Conservation (phyloP, 1,140 invertebrate genomes). For the Drosophila pallidifrons region DNA sequence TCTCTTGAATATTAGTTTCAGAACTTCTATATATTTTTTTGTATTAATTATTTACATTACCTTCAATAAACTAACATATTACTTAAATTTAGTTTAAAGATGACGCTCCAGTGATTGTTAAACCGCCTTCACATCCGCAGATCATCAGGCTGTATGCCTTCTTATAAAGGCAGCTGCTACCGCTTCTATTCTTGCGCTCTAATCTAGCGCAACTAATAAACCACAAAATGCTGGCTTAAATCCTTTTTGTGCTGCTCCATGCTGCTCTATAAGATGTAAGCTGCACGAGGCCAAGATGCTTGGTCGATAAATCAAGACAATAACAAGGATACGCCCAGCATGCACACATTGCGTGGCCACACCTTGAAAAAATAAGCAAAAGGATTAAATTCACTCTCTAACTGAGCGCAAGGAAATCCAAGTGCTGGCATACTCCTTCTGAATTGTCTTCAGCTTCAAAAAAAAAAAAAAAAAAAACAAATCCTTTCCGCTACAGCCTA, state of each 20-base stretch:
- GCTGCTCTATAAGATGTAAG: neutral
- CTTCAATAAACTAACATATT: neutral
- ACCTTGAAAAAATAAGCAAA: constrained; percentile 83
- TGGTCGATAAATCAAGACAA: constrained; percentile 69
- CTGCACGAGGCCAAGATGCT: constrained; percentile 55
- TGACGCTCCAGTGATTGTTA: too few species aligned
- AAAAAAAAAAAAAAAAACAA: constrained; percentile 41
- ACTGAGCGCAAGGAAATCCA: constrained; percentile 41
- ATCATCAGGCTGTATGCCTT: neutral
- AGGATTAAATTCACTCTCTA: constrained; percentile 68
- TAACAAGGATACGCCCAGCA: constrained; percentile 45
- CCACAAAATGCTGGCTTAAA: constrained; percentile 72
- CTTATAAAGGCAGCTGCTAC: constrained; percentile 68
- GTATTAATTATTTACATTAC: neutral
- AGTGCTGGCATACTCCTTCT: constrained; percentile 56
- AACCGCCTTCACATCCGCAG: neutral
- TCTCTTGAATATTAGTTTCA: too few species aligned
- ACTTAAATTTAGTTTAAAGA: too few species aligned
- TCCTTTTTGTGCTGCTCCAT: constrained; percentile 60
- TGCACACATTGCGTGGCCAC: constrained; percentile 68
- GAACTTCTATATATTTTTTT: neutral
- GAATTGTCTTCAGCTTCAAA: constrained; percentile 30
- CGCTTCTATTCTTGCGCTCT: constrained; percentile 65
- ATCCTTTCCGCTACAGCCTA: constrained; percentile 66
- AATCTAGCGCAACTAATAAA: constrained; percentile 80